Evolutionary conservation across 2,797 vertebrate species (phyloP), one percentile per base, ranked within the genome.

Genomic region (Darevskia nairensis): DNA sequence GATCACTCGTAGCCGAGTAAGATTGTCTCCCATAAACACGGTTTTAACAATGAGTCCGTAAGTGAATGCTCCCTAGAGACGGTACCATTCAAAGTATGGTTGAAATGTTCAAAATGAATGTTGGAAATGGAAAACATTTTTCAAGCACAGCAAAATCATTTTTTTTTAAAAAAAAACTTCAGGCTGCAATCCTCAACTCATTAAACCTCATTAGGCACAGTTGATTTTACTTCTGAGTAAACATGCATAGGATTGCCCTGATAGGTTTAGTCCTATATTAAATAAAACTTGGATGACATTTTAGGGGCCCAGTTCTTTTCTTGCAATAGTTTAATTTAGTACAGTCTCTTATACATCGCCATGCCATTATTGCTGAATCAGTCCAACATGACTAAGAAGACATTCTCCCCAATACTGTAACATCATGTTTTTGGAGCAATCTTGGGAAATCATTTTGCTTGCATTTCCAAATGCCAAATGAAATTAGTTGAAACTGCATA

Each of bases 401-500:
- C 50, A 11, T 29, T 2, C 15, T 7, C 3, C 8, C 50, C 3
- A 21, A 39, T 64, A 59, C 17, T n/a, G 8, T 76, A 17, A 55
- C 75, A 61, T 76, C 19, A 2, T 17, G 29, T 76, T 72, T 64
- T 61, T 55, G 50, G 35, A 64, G 25, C 55, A 76, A 64, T 41
- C 32, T 10, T 41, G 83, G 59, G 61, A 61, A 85, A 76, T 44
- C 76, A 76, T 76, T 44, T 64, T 13, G 50, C 25, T 21, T 29
- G 59, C 39, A 61, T 76, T 77, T 85, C 35, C 55, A 76, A 77
- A 77, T 6, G 27, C 84, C 55, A 77, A 76, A 64, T 23, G 4
- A 74, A 76, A 76, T 85, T 61, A 44, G 71, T 64, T 76, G 55
- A 76, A 85, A 85, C 39, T 41, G 72, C 35, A 32, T 39, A 55